Percentiles rank a stretch among this genome's conserved stretches.
Conservation (phyloP, 2,113 vertebrate genomes). For the Ceyx margarethae region DNA sequence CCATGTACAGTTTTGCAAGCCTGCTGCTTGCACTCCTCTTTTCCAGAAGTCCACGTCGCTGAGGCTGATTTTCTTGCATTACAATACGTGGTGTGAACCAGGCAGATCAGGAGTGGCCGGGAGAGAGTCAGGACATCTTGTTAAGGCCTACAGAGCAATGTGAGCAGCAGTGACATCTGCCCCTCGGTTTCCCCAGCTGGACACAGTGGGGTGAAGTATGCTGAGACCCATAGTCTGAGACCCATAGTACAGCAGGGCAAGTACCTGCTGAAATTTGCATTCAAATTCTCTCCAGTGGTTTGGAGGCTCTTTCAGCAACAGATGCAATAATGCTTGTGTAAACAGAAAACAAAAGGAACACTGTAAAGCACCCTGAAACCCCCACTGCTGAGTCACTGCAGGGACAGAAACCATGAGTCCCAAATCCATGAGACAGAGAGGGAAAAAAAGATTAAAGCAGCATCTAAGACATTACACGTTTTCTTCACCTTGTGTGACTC, state of each 20-base stretch:
- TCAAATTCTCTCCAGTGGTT: not conserved
- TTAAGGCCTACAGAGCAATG: not conserved
- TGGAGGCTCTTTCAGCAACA: not conserved
- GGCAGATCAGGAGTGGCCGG: not conserved
- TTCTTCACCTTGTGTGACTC: not conserved
- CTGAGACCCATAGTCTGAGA: not conserved
- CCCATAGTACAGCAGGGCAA: not conserved
- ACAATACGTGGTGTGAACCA: not conserved
- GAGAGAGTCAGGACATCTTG: not conserved
- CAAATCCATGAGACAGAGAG: not conserved
- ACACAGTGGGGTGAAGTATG: not conserved
- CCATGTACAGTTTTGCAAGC: not conserved
- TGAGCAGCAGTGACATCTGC: not conserved
- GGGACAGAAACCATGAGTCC: not conserved
- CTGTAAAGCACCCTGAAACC: not conserved
- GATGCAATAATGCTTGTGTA: not conserved
- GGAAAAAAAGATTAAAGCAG: not conserved
- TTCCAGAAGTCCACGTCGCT: not conserved
- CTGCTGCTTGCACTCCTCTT: not conserved
- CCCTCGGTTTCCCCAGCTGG: not conserved
- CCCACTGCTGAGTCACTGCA: not conserved
- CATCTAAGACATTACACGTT: not conserved
- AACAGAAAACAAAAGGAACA: not conserved
- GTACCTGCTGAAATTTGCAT: not conserved
- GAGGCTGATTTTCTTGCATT: not conserved